These are phyloP conservation scores for Chrysocyon brachyurus DNA, from an alignment of 2,797 vertebrate species.

Conservation along the genomic window DNA sequence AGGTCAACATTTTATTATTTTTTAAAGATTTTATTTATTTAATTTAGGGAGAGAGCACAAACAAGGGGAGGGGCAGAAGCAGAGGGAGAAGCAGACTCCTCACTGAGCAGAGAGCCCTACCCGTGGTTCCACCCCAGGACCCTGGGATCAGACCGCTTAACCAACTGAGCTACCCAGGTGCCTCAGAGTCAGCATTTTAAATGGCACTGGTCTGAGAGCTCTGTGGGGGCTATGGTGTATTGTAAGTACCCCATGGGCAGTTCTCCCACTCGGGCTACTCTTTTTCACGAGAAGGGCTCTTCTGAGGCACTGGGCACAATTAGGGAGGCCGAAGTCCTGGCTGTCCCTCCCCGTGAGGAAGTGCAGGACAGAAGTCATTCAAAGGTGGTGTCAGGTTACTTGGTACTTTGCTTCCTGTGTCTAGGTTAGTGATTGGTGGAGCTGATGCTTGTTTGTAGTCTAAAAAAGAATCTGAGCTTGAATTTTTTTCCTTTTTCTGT, in stretches of 20 bases:
- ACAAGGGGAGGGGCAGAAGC: neutral
- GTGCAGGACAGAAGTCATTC: neutral
- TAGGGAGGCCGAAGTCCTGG: neutral
- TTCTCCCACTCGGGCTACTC: neutral
- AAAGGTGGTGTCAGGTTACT: neutral
- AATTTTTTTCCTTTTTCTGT: slow-evolving; percentile 29
- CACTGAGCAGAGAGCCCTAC: neutral
- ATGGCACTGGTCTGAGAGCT: neutral
- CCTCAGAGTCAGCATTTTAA: neutral
- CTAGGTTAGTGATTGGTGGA: neutral
- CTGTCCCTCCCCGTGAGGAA: neutral
- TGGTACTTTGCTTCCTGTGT: neutral
- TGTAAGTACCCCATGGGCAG: no score
- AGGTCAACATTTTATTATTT: neutral
- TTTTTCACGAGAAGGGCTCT: neutral
- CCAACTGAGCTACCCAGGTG: neutral
- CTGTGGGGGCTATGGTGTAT: neutral
- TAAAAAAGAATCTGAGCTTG: neutral
- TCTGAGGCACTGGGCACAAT: neutral
- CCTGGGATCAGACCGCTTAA: neutral
- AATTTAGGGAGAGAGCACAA: neutral
- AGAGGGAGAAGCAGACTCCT: neutral
- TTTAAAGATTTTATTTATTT: neutral
- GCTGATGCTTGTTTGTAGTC: neutral
- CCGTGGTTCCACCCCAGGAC: neutral